Base-by-base conservation (phyloP, 2,888 invertebrate species). In the Silvanus unidentatus region DNA sequence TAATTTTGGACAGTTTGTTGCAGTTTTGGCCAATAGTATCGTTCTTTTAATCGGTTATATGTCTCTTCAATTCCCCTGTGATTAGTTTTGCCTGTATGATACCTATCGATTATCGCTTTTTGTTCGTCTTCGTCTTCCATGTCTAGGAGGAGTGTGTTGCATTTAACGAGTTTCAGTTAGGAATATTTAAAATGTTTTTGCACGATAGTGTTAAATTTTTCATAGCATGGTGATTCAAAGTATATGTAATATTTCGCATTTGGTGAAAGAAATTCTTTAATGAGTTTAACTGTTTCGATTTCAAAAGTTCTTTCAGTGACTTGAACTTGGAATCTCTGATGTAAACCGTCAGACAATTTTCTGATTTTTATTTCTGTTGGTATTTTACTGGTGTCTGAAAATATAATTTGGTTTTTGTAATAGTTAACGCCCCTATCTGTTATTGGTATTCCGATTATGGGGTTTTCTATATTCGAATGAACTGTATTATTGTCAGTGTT, bases 51-150 rank as follows among this genome's bases (percentile, higher is more conserved):
- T 16, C 39, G 3, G 4, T 39, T 27, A 12, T 39, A n/a, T 27
- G 39, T 39, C 11, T 39, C 39, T 9, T 37, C 16, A 37, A 37
- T 37, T n/a, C 37, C 35, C 16, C 37, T 13, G 16, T 37, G 37
- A 16, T 37, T 37, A 5, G 37, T 37, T 37, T 37, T 37, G 10
- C 37, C 14, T 4, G 3, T n/a, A 37, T 37, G 39, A 28, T 39
- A 39, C 4, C 5, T 16, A 12, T 39, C 4, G 4, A 39, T 39
- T 6, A 13, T 12, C n/a, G n/a, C n/a, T n/a, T n/a, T n/a, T 16
- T n/a, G n/a, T n/a, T n/a, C n/a, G n/a, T n/a, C n/a, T n/a, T n/a
- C n/a, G n/a, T n/a, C n/a, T n/a, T 12, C n/a, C 5, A 39, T 28
- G 11, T 39, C 39, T 22, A 4, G 6, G 3, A 37, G n/a, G 3